Conservation (phyloP, 2,113 vertebrate species). For the Illadopsis cleaveri region DNA sequence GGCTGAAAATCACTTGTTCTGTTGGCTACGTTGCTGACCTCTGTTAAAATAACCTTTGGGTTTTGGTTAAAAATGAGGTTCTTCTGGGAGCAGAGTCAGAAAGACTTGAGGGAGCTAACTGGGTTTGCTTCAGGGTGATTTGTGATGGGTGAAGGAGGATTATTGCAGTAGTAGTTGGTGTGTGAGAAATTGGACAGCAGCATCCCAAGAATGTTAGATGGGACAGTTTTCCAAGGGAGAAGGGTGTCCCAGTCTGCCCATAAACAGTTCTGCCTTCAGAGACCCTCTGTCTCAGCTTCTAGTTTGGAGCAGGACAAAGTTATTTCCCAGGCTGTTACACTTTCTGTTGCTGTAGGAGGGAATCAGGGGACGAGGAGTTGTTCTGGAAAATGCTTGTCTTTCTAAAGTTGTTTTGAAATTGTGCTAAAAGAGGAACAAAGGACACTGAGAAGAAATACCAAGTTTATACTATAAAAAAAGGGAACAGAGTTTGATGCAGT, state of each 20-base stretch:
- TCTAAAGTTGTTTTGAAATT: background rate
- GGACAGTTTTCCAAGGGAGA: background rate
- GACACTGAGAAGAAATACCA: background rate
- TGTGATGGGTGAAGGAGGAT: background rate
- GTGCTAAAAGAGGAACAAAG: background rate
- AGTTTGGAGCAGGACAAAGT: background rate
- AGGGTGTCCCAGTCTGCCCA: background rate
- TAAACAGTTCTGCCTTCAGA: background rate
- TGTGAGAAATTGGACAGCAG: background rate
- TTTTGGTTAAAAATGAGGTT: background rate
- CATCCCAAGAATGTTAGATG: fast-evolving
- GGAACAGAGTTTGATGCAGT: background rate
- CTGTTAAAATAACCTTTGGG: background rate
- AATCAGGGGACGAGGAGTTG: background rate
- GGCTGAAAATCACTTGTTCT: background rate
- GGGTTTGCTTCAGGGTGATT: background rate
- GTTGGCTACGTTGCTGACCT: background rate
- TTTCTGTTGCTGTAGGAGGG: background rate
- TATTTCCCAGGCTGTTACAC: background rate
- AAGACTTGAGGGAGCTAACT: background rate
- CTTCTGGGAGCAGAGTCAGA: background rate
- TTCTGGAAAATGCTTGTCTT: background rate
- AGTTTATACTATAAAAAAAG: background rate
- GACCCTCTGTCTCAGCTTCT: background rate
- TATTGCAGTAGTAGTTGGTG: background rate